phyloP scores from a whole-genome alignment of 2,113 vertebrate genomes.

The Dendrocopos noguchii region DNA sequence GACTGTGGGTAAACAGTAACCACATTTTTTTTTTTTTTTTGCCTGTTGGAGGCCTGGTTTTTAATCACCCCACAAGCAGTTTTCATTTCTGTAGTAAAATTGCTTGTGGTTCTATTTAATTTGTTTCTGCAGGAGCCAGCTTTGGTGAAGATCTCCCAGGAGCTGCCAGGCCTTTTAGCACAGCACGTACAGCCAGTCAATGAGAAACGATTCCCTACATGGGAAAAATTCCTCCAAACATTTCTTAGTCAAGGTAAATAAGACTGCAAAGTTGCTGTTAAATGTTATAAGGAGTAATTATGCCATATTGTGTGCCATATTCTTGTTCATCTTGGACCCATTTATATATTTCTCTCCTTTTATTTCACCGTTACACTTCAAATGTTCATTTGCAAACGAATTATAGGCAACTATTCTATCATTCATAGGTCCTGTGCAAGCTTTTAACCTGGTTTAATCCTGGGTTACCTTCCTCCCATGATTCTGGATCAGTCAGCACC shows the following conservation, averaged over 20 bases:
- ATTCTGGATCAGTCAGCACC: not conserved
- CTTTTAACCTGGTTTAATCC: not conserved
- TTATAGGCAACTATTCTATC: slow-evolving; percentile 15
- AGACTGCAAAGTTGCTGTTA: slow-evolving; percentile 75
- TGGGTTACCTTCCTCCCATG: not conserved
- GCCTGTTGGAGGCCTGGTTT: slow-evolving; percentile 85
- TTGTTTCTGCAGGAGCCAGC: slow-evolving; percentile 86
- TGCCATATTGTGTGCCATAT: slow-evolving; percentile 62
- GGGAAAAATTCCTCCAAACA: slow-evolving; percentile 88
- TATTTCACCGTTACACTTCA: slow-evolving; percentile 33
- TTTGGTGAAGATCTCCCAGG: slow-evolving; percentile 86
- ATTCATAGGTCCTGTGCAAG: not conserved
- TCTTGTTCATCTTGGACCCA: slow-evolving; percentile 57
- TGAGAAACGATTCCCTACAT: slow-evolving; percentile 87
- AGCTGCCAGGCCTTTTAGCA: slow-evolving; percentile 88
- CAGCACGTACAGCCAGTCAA: slow-evolving; percentile 85
- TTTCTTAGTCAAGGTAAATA: slow-evolving; percentile 93
- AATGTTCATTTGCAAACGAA: slow-evolving; percentile 45
- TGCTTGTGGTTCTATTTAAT: slow-evolving; percentile 85
- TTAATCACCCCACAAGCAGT: slow-evolving; percentile 87
- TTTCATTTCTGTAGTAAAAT: slow-evolving; percentile 87
- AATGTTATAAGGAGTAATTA: slow-evolving; percentile 63
- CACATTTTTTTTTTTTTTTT: slow-evolving; percentile 74
- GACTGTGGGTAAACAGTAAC: slow-evolving; percentile 86
- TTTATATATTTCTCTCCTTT: slow-evolving; percentile 55